A percentile compares a stretch with the other conserved stretches of the same genome.
These are phyloP conservation scores for Hippopotamyrus pictus DNA, from an alignment of 2,797 vertebrate species.

Conservation along the genomic window DNA sequence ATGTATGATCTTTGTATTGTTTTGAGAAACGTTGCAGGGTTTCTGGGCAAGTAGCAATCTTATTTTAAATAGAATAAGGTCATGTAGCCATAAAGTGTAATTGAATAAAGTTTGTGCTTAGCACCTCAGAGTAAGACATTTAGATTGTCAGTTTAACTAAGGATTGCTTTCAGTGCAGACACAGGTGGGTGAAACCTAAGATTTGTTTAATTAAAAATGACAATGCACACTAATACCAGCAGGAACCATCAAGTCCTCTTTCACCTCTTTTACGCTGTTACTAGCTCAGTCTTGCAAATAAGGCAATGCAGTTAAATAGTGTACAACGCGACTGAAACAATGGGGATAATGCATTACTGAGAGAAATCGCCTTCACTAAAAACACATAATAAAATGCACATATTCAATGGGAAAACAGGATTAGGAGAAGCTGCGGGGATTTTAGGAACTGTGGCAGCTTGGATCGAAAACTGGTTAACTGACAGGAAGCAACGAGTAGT, in stretches of 20 bases:
- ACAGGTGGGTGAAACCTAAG: neutral
- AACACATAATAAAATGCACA: neutral
- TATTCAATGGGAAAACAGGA: neutral
- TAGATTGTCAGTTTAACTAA: neutral
- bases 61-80: neutral
- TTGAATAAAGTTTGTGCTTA: neutral
- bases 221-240: neutral
- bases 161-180: neutral
- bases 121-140: neutral
- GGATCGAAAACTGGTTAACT: too few species aligned
- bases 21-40: neutral
- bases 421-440: too few species aligned
- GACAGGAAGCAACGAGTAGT: too few species aligned
- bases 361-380: neutral
- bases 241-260: neutral
- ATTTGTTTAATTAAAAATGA: neutral
- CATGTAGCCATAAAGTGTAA: neutral
- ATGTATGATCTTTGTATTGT: neutral
- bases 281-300: neutral
- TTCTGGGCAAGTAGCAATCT: neutral
- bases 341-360: neutral
- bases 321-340: neutral
- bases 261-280: neutral
- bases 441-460: too few species aligned
- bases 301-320: neutral